phyloP scores from a whole-genome alignment of 2,113 vertebrate species.

The Sigmodon hispidus region DNA sequence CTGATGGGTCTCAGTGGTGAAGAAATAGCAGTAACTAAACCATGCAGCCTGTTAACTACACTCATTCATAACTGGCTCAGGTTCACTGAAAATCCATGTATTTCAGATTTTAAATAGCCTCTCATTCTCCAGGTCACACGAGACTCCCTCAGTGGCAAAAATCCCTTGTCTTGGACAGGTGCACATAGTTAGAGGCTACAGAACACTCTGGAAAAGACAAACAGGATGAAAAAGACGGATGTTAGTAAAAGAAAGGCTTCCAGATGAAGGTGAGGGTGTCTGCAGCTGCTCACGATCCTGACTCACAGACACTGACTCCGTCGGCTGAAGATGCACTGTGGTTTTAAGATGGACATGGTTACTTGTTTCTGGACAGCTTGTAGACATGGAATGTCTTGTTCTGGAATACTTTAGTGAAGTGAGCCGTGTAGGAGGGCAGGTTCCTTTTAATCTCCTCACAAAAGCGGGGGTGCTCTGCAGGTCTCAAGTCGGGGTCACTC shows the following conservation, averaged over 20 bases:
- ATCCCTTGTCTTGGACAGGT: not conserved
- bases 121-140: not conserved
- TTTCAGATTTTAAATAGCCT: not conserved
- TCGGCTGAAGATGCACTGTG: not conserved
- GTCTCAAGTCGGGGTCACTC: slow-evolving; percentile 90
- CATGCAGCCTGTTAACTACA: not conserved
- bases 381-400: slow-evolving; percentile 98
- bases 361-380: slow-evolving; percentile 87
- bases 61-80: not conserved
- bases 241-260: slow-evolving; percentile 17
- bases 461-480: slow-evolving; percentile 91
- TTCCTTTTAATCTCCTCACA: slow-evolving; percentile 94
- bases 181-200: not conserved
- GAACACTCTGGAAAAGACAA: not conserved
- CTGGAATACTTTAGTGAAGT: slow-evolving; percentile 93
- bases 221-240: slow-evolving; percentile 22
- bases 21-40: not conserved
- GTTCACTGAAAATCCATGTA: not conserved
- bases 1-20: not conserved
- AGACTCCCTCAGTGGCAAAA: not conserved
- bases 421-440: slow-evolving; percentile 83
- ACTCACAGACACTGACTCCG: not conserved
- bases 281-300: not conserved
- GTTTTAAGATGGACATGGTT: not conserved
- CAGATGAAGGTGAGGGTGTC: not conserved